These are phyloP conservation scores for Papilio polyxenes DNA, from an alignment of 1,140 invertebrate genomes.

Conservation along the genomic window DNA sequence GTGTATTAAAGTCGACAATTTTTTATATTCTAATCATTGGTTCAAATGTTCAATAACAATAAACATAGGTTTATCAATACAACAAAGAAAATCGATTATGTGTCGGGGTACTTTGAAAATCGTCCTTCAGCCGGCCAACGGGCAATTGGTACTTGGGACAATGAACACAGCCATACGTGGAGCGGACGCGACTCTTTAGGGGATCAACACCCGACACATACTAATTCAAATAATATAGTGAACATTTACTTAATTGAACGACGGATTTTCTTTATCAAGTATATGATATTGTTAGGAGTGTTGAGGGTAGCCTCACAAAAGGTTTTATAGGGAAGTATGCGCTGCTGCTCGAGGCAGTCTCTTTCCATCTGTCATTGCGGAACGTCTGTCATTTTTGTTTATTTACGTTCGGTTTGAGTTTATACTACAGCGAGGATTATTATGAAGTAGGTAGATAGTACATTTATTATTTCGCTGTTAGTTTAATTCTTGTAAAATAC, in stretches of 20 bases:
- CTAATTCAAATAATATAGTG: constrained; percentile 48
- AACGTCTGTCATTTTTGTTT: too few species aligned
- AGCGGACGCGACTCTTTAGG: constrained; percentile 70
- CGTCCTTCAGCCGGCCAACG: constrained; percentile 59
- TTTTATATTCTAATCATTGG: neutral
- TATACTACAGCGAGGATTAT: too few species aligned
- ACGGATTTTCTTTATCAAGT: neutral
- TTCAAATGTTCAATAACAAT: neutral
- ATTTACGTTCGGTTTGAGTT: too few species aligned
- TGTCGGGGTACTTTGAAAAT: constrained; percentile 54
- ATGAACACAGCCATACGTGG: constrained; percentile 60
- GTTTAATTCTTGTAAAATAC: too few species aligned
- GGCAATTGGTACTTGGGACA: constrained; percentile 51
- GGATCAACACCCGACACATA: constrained; percentile 55
- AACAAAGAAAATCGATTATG: constrained; percentile 30
- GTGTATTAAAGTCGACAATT: too few species aligned
- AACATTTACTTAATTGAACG: neutral
- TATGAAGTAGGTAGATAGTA: too few species aligned
- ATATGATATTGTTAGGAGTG: too few species aligned
- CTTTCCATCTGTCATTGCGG: too few species aligned
- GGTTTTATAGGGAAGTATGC: too few species aligned
- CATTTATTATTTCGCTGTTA: too few species aligned
- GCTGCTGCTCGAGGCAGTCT: too few species aligned
- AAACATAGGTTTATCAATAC: neutral
- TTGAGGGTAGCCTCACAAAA: too few species aligned